Percentiles rank a stretch among this genome's conserved stretches.
These are phyloP conservation scores for Dexiosoma caninum DNA, from an alignment of 2,888 invertebrate genomes.

Conservation along the genomic window DNA sequence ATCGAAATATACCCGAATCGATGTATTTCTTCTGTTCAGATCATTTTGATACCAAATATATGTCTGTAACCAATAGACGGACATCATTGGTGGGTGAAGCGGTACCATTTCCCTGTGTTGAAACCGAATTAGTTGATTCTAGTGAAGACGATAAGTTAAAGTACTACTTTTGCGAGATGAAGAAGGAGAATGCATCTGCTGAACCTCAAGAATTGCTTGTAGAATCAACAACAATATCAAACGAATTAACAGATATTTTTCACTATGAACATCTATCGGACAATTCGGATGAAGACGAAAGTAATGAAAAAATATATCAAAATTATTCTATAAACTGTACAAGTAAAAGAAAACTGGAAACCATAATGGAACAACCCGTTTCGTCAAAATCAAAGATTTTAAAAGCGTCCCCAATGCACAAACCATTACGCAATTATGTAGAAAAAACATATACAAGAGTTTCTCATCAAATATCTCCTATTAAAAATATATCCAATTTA, in stretches of 20 bases:
- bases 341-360: constrained; percentile 9
- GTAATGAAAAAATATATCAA: not conserved
- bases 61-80: constrained; percentile 68
- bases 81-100: constrained; percentile 71
- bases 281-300: not conserved
- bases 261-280: not conserved
- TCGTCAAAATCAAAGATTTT: constrained; percentile 1
- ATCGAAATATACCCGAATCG: constrained; percentile 57
- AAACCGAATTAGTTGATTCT: not conserved
- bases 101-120: constrained; percentile 67
- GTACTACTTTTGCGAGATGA: constrained; percentile 6
- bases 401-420: not conserved
- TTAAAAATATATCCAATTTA: not conserved
- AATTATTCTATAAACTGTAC: not conserved
- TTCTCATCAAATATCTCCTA: not conserved
- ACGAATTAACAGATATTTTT: not conserved
- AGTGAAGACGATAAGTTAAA: not conserved
- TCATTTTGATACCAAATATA: constrained; percentile 72
- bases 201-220: constrained; percentile 61
- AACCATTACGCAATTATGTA: not conserved
- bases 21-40: constrained; percentile 70
- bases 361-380: not conserved
- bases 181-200: not conserved
- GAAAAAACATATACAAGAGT: not conserved
- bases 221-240: constrained; percentile 65